Evolutionary conservation across 2,888 invertebrate species (phyloP).

Genomic region (Drosophila nigricruria): DNA sequence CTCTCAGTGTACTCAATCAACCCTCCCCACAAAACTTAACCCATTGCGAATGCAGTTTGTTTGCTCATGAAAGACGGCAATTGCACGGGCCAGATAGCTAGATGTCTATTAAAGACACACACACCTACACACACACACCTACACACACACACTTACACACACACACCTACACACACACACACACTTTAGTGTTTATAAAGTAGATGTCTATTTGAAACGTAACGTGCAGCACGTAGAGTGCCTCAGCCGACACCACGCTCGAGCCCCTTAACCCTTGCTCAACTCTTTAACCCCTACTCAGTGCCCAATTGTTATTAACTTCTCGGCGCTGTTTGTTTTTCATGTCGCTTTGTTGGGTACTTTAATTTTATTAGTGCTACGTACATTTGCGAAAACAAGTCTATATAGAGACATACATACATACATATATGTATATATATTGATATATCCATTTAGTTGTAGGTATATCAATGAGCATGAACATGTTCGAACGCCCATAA

Average conservation of each 20-base stretch:
- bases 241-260: neutral
- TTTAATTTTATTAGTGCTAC: conserved; percentile 76
- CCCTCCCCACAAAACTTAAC: conserved; percentile 18
- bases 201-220: conserved; percentile 11
- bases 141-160: neutral
- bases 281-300: neutral
- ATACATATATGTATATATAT: neutral
- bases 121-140: neutral
- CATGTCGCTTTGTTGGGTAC: conserved; percentile 38
- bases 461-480: neutral
- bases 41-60: conserved; percentile 41
- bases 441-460: neutral
- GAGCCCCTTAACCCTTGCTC: neutral
- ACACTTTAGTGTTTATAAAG: neutral
- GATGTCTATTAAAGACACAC: conserved; percentile 13
- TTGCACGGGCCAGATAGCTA: conserved; percentile 19
- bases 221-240: neutral
- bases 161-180: neutral
- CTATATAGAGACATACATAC: neutral
- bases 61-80: conserved; percentile 36
- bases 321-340: conserved; percentile 9
- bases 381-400: conserved; percentile 21
- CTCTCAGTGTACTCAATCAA: conserved; percentile 25
- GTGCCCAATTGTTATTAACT: neutral
- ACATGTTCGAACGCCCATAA: conserved; percentile 15